These are phyloP conservation scores for Rhamnusium bicolor DNA, from an alignment of 2,888 invertebrate genomes.

Conservation along the genomic window DNA sequence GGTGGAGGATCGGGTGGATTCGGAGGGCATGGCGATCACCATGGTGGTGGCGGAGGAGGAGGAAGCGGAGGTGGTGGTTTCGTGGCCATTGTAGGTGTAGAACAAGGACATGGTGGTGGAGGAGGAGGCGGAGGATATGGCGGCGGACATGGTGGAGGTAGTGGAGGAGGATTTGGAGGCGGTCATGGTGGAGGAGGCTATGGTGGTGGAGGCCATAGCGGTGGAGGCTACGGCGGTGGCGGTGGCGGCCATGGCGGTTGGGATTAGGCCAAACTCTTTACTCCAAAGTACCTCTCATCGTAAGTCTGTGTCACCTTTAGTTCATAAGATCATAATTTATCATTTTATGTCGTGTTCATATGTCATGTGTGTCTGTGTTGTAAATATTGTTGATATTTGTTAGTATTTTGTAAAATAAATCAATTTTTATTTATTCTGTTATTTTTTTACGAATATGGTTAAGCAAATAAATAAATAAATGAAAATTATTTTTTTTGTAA, in stretches of 20 bases:
- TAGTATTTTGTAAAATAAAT: conserved; percentile 38
- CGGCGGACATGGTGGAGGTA: conserved; percentile 37
- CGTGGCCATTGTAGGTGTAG: conserved; percentile 5
- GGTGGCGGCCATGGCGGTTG: conserved; percentile 40
- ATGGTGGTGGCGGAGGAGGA: conserved; percentile 17
- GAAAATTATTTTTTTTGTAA: no score
- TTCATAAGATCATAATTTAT: conserved; percentile 42
- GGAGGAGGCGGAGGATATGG: conserved; percentile 13
- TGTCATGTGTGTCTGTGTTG: conserved; percentile 52
- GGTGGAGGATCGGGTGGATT: conserved; percentile 27
- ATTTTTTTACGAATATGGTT: background rate
- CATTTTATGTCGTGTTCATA: conserved; percentile 51
- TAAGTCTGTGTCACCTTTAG: conserved; percentile 47
- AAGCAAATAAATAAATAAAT: background rate
- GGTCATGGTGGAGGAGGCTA: conserved; percentile 34
- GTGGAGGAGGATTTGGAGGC: conserved; percentile 27
- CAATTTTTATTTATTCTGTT: background rate
- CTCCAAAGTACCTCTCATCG: conserved; percentile 46
- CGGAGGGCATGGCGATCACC: conserved; percentile 14
- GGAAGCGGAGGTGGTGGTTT: background rate
- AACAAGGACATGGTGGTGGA: conserved; percentile 1
- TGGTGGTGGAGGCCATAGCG: conserved; percentile 38
- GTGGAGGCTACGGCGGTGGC: conserved; percentile 31
- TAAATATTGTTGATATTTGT: conserved; percentile 56
- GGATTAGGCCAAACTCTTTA: conserved; percentile 31